Evolutionary conservation across 30 jellyfish, hydroid and myxozoan genomes (phyloP), one percentile per base, ranked within the genome.

Genomic region (Clytia hemisphaerica): DNA sequence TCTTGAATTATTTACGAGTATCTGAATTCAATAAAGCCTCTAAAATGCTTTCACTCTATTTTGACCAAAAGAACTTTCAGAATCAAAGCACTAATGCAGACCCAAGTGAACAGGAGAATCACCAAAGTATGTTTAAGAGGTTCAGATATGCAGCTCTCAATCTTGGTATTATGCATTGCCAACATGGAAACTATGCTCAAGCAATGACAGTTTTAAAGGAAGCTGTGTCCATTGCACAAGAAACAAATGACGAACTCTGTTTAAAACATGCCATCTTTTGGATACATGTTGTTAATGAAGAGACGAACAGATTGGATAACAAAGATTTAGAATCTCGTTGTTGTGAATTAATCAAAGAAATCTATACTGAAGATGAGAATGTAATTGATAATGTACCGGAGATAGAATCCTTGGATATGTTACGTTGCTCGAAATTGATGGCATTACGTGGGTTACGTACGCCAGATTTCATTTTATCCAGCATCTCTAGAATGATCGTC

Each of bases 211-310:
- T 93, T n/a, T 48, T 84, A 58, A 83, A 84, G 66, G 95, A 84
- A 67, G 95, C 95, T 15, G 77, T 77, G 10, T 57, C 71, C 37
- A 78, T 84, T 82, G 95, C 95, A 21, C 95, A 84, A 38, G 86
- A 76, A n/a, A 84, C 95, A 6, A 77, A 77, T 44, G 95, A 84
- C 53, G 62, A 64, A 14, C 54, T 70, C 18, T 84, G 95, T 42
- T 57, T 84, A 44, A 71, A 77, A 22, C 95, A 84, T 71, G 87
- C 95, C 1, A 30, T 83, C 82, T 65, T 65, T 65, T 65, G 78
- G 78, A 16, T 65, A 26, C 37, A 42, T 36, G 18, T 65, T 0
- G 78, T 65, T 19, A 48, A 65, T 24, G 78, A 36, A 65, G 78
- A 65, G 25, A 1, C 6, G n/a, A n/a, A n/a, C n/a, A n/a, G n/a